Conservation (phyloP, 2,797 vertebrate species). For the Podarcis lilfordi region DNA sequence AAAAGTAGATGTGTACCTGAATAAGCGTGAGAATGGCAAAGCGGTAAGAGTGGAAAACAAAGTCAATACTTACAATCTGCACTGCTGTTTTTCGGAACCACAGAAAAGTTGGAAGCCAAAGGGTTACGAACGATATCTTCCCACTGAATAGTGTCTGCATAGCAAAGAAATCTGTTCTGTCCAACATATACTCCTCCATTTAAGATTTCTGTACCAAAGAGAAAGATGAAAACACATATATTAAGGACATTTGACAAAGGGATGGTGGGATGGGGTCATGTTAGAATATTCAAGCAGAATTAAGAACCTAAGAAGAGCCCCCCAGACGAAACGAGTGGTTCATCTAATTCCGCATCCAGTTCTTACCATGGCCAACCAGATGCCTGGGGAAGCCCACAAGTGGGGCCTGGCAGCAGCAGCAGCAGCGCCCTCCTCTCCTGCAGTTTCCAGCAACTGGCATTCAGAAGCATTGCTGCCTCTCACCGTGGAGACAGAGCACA, state of each 20-base stretch:
- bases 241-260: constrained; percentile 31
- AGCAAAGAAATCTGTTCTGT: constrained; percentile 97
- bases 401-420: too few species aligned
- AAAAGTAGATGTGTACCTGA: not conserved
- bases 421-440: too few species aligned
- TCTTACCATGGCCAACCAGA: too few species aligned
- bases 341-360: too few species aligned
- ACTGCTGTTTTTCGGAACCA: constrained; percentile 95
- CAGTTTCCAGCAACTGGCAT: too few species aligned
- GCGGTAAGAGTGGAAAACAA: not conserved
- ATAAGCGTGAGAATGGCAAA: not conserved
- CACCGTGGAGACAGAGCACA: too few species aligned
- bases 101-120: constrained; percentile 90
- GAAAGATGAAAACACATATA: not conserved
- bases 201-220: constrained; percentile 87
- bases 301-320: too few species aligned
- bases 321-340: too few species aligned
- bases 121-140: constrained; percentile 94
- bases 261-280: not conserved
- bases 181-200: constrained; percentile 96
- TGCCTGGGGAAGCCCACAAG: too few species aligned
- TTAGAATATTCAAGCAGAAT: not conserved
- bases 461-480: too few species aligned
- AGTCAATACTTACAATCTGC: constrained; percentile 84
- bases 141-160: constrained; percentile 97